Evolutionary conservation across 2,888 invertebrate species (phyloP).

Genomic region (Oscheius sp.): DNA sequence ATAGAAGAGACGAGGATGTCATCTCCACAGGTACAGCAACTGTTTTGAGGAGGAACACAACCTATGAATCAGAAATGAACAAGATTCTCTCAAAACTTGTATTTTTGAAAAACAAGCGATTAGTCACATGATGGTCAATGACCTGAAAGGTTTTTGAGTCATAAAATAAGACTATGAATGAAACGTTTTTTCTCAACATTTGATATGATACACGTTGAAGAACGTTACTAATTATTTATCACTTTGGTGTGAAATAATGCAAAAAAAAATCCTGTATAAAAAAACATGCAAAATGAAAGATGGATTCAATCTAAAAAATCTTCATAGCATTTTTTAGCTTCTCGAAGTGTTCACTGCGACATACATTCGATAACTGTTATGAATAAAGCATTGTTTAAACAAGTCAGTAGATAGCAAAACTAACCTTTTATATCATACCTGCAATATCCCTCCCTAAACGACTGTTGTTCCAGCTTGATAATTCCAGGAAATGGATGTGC

Average conservation of each 20-base stretch:
- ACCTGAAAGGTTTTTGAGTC: too few relatives aligned
- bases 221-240: too few relatives aligned
- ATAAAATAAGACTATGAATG: too few relatives aligned
- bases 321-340: neutral
- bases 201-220: too few relatives aligned
- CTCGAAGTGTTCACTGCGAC: neutral
- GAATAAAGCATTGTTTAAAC: neutral
- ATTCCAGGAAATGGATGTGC: conserved; percentile 39
- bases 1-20: conserved; percentile 8
- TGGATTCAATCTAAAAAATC: too few relatives aligned
- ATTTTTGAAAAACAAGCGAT: conserved; percentile 1
- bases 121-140: conserved; percentile 1
- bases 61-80: too few relatives aligned
- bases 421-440: conserved; percentile 46
- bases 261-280: too few relatives aligned
- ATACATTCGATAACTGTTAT: conserved; percentile 2
- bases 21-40: conserved; percentile 26
- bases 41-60: conserved; percentile 30
- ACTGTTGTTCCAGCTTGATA: conserved; percentile 49
- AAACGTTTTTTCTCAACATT: too few relatives aligned
- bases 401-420: neutral
- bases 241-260: too few relatives aligned
- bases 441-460: conserved; percentile 51
- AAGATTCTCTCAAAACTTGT: neutral
- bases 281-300: too few relatives aligned